A percentile compares a stretch with the other conserved stretches of the same genome.
phyloP scores from a whole-genome alignment of 2,113 vertebrate species.

The Brienomyrus brachyistius region DNA sequence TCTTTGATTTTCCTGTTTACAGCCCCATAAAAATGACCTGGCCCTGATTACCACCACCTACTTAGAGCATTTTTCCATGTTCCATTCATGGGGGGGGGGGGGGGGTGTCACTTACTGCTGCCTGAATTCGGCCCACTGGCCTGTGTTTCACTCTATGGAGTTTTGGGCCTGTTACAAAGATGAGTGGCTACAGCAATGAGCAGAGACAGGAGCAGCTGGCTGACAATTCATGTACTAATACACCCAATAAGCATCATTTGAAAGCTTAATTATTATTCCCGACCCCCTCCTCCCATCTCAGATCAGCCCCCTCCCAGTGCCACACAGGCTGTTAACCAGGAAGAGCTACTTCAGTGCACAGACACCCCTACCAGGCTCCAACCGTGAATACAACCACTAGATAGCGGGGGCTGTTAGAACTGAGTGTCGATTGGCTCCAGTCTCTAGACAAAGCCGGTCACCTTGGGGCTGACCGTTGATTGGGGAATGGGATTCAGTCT shows the following conservation, averaged over 20 bases:
- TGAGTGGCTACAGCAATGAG: slow-evolving; percentile 35
- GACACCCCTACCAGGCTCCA: neutral
- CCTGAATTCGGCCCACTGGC: neutral
- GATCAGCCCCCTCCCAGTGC: neutral
- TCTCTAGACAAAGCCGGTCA: neutral
- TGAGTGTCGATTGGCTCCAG: neutral
- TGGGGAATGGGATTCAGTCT: neutral
- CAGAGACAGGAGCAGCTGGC: slow-evolving; percentile 51
- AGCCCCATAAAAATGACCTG: neutral
- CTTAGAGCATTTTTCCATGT: neutral
- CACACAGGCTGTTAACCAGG: neutral
- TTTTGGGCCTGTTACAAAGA: slow-evolving; percentile 26
- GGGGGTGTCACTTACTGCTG: neutral
- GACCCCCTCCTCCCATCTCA: slow-evolving; percentile 11
- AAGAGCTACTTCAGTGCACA: neutral
- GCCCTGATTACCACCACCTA: neutral
- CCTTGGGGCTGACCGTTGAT: neutral
- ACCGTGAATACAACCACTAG: neutral
- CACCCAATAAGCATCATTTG: slow-evolving; percentile 50
- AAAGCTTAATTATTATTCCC: slow-evolving; percentile 54
- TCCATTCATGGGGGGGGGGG: neutral
- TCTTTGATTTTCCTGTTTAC: neutral
- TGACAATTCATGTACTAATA: slow-evolving; percentile 37
- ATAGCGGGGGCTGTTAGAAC: neutral
- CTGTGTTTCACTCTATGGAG: neutral